A percentile compares a stretch with the other conserved stretches of the same genome.
Evolutionary conservation across 2,113 vertebrate species (phyloP).

Genomic region (Heptranchias perlo): DNA sequence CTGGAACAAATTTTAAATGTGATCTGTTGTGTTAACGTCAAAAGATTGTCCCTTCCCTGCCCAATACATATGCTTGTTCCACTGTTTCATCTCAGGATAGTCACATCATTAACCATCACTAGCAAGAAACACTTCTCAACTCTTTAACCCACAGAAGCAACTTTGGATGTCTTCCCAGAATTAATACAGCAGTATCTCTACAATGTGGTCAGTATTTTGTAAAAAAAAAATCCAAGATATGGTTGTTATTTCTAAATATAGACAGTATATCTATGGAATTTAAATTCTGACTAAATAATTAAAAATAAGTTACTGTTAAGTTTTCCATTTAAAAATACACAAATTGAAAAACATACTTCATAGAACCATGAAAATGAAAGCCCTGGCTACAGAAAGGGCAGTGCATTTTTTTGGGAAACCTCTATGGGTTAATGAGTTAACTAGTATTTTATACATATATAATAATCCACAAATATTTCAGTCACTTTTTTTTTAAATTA

Average conservation of each 20-base stretch:
- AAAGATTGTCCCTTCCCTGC: not conserved
- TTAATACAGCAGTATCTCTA: not conserved
- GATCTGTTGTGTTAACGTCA: not conserved
- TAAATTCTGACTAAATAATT: not conserved
- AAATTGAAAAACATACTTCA: not conserved
- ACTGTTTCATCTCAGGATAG: not conserved
- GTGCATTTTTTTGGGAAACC: not conserved
- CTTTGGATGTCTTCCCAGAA: constrained; percentile 9
- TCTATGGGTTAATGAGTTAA: constrained; percentile 36
- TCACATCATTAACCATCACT: not conserved
- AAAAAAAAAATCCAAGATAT: not conserved
- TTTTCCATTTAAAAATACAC: not conserved
- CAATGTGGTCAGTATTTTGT: not conserved
- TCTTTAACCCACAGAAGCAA: constrained; percentile 38
- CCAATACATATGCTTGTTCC: not conserved
- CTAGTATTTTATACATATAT: constrained; percentile 29
- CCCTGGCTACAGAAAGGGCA: not conserved
- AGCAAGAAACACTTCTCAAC: constrained; percentile 33
- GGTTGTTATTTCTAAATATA: not conserved
- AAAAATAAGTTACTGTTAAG: not conserved
- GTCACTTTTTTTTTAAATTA: not conserved
- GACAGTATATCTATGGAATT: not conserved
- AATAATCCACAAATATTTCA: constrained; percentile 22
- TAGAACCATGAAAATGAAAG: constrained; percentile 11
- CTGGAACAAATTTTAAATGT: constrained; percentile 18